Evolutionary conservation across 1,140 invertebrate genomes (phyloP), one percentile per base, ranked within the genome.

Genomic region (Phortica variegata): DNA sequence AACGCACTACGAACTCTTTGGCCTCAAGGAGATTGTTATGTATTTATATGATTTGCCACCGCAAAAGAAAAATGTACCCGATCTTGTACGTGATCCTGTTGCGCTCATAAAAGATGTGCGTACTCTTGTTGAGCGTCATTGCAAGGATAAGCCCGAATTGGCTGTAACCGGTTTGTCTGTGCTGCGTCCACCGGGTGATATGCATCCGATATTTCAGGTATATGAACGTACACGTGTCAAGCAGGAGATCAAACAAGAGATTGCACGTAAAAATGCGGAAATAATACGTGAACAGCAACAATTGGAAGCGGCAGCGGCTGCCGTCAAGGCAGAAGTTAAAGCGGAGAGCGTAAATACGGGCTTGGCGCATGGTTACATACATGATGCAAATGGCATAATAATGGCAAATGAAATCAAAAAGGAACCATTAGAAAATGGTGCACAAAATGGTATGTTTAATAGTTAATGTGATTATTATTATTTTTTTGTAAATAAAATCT

Each of bases 51-150:
- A 88, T 71, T 75, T 97, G 52, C 93, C 94, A 19, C 84, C 87
- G 0, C 88, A 87, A 17, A 93, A 94, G 61, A 95, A 94, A 75
- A 92, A 89, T 59, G 89, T 97, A 23, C 95, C 95, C 10, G 92
- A 93, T 61, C 78, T 97, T 18, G 86, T 98, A 16, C 82, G 84
- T 1, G 90, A 97, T 79, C 91, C 94, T 1, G 90, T 95, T 26
- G 86, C 86, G 1, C 77, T 98, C 4, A 89, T 98, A 34, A 84
- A 87, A 47, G 93, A 97, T 69, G 89, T 95, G 0, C 81, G 94
- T 54, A 88, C 87, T 38, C 69, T 97, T 33, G 89, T 97, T 1
- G 87, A 91, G 56, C 84, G 90, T 36, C 95, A 97, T 73, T 81
- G 89, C 37, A 86, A 90, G 62, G 95, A 97, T 77, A 87, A 84